A percentile compares a stretch with the other conserved stretches of the same genome.
These are phyloP conservation scores for Laterallus jamaicensis DNA, from an alignment of 2,113 vertebrate species.

Conservation along the genomic window DNA sequence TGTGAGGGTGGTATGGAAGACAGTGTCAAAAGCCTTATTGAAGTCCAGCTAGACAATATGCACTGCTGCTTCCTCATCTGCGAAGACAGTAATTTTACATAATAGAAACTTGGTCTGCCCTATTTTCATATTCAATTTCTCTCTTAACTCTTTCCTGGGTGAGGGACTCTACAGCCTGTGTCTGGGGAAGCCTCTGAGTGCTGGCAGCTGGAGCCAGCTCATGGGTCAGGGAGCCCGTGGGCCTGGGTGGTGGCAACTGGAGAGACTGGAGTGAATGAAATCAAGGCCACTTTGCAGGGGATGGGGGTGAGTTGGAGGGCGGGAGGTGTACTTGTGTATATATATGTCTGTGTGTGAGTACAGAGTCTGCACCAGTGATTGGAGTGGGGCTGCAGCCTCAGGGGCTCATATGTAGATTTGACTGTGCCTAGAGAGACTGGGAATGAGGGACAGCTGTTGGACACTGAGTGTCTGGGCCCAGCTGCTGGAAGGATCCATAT, in stretches of 20 bases:
- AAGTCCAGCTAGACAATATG: not conserved
- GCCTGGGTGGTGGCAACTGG: not conserved
- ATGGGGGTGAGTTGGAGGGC: no score
- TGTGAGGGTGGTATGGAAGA: not conserved
- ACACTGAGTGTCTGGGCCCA: rapidly evolving
- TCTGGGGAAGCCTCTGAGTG: not conserved
- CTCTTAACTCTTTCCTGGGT: not conserved
- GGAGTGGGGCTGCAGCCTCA: not conserved
- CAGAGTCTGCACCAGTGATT: not conserved
- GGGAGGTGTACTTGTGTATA: no score
- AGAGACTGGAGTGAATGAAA: not conserved
- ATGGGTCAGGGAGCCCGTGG: rapidly evolving
- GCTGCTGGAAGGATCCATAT: not conserved
- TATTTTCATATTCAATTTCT: not conserved
- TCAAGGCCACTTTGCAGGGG: no score
- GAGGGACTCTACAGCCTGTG: not conserved
- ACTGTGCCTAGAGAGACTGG: not conserved
- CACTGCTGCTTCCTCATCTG: not conserved
- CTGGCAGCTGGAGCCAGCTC: not conserved
- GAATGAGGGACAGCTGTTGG: not conserved
- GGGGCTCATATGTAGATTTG: not conserved
- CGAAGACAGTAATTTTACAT: not conserved
- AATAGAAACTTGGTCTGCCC: not conserved
- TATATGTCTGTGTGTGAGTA: not conserved
- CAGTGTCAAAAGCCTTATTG: not conserved